Conservation (phyloP, 2,113 vertebrate genomes). For the Gadus macrocephalus region DNA sequence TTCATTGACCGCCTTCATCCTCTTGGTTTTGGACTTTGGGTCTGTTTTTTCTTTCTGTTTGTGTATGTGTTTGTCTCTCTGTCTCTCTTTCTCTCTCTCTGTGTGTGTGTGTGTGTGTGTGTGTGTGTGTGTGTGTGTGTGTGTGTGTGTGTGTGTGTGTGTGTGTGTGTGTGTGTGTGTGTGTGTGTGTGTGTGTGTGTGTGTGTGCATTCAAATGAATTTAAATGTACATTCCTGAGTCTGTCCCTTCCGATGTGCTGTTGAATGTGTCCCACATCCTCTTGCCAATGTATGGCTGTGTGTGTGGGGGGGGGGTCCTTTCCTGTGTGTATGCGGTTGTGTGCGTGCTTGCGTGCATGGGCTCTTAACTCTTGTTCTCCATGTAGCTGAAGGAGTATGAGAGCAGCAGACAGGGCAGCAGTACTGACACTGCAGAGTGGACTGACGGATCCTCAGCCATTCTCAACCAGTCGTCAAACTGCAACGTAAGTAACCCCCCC, state of each 20-base stretch:
- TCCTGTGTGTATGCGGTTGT: conserved; percentile 14
- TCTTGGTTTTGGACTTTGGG: neutral
- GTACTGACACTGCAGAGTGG: conserved; percentile 86
- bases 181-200: no score
- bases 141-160: no score
- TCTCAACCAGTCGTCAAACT: conserved; percentile 88
- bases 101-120: no score
- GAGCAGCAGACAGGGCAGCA: conserved; percentile 82
- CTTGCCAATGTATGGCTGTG: neutral
- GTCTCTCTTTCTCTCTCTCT: neutral
- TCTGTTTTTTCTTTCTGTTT: no score
- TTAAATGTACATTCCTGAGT: no score
- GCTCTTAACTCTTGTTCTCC: conserved; percentile 79
- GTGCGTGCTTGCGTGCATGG: conserved; percentile 35
- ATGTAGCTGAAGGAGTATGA: conserved; percentile 97
- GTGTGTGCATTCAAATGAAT: no score
- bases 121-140: no score
- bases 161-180: no score
- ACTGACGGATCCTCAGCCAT: conserved; percentile 82
- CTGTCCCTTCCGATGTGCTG: no score
- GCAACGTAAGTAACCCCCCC: conserved; percentile 84
- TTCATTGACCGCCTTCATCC: neutral
- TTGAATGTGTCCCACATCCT: neutral
- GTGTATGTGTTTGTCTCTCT: no score
- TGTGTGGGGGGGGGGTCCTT: neutral